Base-by-base conservation (phyloP, 1,140 invertebrate genomes). In the Hylaeus anthracinus region DNA sequence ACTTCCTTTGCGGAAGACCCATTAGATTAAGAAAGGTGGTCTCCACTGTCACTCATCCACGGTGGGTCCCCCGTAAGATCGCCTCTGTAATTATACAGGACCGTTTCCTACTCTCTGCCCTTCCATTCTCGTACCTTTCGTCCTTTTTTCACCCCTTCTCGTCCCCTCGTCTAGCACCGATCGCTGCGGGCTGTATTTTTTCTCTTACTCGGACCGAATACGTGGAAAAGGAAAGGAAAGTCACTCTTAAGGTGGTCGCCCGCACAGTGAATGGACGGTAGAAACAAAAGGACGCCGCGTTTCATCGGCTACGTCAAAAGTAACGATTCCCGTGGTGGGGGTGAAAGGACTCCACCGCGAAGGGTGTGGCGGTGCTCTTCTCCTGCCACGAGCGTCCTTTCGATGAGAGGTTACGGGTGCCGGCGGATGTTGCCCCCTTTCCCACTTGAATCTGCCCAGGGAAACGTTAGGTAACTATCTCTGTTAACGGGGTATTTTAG, bases 371-470 rank as follows among this genome's bases (percentile, higher is more conserved):
- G 84, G 26, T 67, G 75, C 15, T 6, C 56, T 85, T 87, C 41
- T 26, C 6, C 15, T 14, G 70, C 77, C 53, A 39, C n/a, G 48
- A 64, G n/a, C 56, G 15, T 61, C 88, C 83, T 67, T 86, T 86
- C 84, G 79, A 91, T 90, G 86, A 90, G 87, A 89, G 85, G 87
- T 86, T 87, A 82, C 87, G 83, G 84, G 83, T 86, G 85, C 89
- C 89, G 88, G 84, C 85, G 84, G 86, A 90, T 88, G 88, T 88
- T 84, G 86, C 84, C 83, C 75, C 83, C 87, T 88, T 82, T 78
- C 72, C 10, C 9, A 61, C 66, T 75, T 66, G 45, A 64, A 39
- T 53, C 9, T 41, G 39, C 51, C 60, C 26, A 37, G 41, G 64
- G 37, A 82, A 58, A 79, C 48, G 12, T 26, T 37, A 12, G 10